These are phyloP conservation scores for Linepithema humile DNA, from an alignment of 1,140 invertebrate genomes.

Conservation along the genomic window DNA sequence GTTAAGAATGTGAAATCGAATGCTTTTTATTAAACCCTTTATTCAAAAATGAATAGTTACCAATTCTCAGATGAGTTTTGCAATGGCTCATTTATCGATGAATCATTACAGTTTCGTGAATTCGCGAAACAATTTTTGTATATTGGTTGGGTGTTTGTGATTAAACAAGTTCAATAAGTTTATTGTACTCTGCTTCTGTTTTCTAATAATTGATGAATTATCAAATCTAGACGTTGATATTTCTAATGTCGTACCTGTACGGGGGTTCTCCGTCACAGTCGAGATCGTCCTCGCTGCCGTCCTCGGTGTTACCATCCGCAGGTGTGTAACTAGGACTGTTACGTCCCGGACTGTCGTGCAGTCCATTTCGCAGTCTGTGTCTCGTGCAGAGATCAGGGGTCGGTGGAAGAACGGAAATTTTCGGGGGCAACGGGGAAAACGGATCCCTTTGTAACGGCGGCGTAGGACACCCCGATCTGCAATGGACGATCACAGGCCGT, in stretches of 20 bases:
- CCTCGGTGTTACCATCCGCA: conserved; percentile 81
- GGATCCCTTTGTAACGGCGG: conserved; percentile 81
- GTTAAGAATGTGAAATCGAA: background rate
- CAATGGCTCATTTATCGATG: background rate
- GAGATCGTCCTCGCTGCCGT: conserved; percentile 82
- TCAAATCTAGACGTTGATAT: background rate
- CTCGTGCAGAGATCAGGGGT: conserved; percentile 87
- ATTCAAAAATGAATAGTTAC: background rate
- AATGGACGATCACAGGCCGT: background rate
- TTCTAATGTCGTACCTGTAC: conserved; percentile 77
- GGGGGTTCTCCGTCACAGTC: conserved; percentile 84
- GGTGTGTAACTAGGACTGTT: conserved; percentile 80
- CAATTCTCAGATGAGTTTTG: background rate
- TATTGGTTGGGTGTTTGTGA: background rate
- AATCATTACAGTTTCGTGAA: background rate
- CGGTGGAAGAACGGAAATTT: conserved; percentile 90
- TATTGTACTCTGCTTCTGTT: background rate
- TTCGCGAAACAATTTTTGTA: background rate
- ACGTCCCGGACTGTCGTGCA: conserved; percentile 78
- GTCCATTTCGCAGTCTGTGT: conserved; percentile 76
- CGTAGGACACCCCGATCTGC: conserved; percentile 82
- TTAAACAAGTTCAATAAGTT: background rate
- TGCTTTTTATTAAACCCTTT: background rate
- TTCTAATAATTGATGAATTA: background rate
- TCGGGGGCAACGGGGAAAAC: conserved; percentile 85